A percentile compares a stretch with the other conserved stretches of the same genome.
Evolutionary conservation across 2,888 invertebrate genomes (phyloP).

Genomic region (Bugulina stolonifera): DNA sequence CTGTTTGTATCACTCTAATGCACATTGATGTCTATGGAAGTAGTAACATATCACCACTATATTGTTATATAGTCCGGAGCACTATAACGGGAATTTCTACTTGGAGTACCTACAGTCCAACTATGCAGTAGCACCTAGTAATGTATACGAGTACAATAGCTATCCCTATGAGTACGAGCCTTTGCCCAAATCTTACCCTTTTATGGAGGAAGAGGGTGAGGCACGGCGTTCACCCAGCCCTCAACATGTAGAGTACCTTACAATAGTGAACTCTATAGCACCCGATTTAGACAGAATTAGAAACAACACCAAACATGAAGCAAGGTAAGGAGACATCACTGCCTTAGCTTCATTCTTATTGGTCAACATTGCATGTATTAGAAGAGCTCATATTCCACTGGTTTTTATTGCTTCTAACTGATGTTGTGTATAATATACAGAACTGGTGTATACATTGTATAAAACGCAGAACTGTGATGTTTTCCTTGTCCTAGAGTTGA

Average conservation of each 20-base stretch:
- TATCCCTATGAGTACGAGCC: constrained; percentile 22
- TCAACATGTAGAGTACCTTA: constrained; percentile 13
- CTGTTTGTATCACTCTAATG: too few relatives aligned
- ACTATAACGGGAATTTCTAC: neutral
- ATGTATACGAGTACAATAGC: constrained; percentile 18
- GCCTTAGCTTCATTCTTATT: neutral
- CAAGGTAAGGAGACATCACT: neutral
- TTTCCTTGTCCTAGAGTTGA: too few relatives aligned
- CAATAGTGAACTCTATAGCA: neutral
- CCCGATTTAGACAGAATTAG: constrained; percentile 14
- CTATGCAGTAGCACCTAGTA: neutral
- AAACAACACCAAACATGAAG: neutral
- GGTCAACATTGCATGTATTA: too few relatives aligned
- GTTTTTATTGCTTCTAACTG: too few relatives aligned
- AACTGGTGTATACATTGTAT: too few relatives aligned
- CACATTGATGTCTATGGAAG: too few relatives aligned
- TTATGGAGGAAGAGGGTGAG: constrained; percentile 3
- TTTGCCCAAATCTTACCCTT: constrained; percentile 10
- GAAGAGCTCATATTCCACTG: too few relatives aligned
- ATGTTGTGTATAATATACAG: too few relatives aligned
- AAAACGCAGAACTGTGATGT: too few relatives aligned
- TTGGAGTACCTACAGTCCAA: neutral
- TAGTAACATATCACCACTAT: too few relatives aligned
- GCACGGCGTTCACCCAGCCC: neutral
- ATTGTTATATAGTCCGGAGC: neutral